phyloP scores from a whole-genome alignment of 1,140 invertebrate genomes.

The Acyrthosiphon pisum region DNA sequence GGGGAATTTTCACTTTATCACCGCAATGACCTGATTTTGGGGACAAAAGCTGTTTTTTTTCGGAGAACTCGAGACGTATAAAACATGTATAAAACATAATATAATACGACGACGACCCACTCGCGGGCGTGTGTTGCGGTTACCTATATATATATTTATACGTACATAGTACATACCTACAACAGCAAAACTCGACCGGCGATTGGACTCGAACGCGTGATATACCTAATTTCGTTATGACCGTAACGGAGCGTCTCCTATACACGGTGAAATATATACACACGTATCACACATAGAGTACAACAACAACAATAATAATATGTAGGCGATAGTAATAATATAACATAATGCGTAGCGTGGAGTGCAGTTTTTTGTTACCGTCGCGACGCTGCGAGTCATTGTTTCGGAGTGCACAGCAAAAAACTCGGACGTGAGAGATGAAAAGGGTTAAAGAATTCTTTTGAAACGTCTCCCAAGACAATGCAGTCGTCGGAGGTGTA shows the following conservation, averaged over 20 bases:
- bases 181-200: not conserved
- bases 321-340: not conserved
- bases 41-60: not conserved
- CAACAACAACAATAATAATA: too few relatives aligned
- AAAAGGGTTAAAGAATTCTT: slow-evolving; percentile 33
- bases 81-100: not conserved
- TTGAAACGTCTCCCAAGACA: not conserved
- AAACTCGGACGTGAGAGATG: not conserved
- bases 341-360: not conserved
- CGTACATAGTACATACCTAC: not conserved
- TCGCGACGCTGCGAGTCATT: not conserved
- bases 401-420: not conserved
- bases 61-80: not conserved
- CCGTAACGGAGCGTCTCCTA: not conserved
- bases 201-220: not conserved
- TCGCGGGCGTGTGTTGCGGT: not conserved
- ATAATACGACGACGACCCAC: not conserved
- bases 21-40: not conserved
- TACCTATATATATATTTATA: not conserved
- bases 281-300: not conserved
- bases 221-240: not conserved
- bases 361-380: not conserved
- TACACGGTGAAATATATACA: not conserved
- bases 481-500: not conserved
- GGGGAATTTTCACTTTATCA: not conserved